These are phyloP conservation scores for Pseudomyrmex dendroicus DNA, from an alignment of 1,140 invertebrate species.

Conservation along the genomic window DNA sequence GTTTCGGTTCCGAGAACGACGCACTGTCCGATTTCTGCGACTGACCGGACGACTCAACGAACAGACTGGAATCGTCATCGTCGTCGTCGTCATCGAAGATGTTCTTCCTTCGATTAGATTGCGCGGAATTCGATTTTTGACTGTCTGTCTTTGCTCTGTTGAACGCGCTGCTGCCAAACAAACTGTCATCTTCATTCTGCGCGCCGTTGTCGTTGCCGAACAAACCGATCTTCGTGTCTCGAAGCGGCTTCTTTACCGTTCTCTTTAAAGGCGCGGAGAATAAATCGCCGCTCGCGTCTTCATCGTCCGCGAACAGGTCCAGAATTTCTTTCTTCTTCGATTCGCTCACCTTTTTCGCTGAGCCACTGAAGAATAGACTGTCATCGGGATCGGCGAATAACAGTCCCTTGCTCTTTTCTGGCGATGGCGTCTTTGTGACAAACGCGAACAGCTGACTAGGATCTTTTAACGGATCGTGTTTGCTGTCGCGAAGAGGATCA, in stretches of 20 bases:
- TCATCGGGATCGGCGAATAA: constrained; percentile 77
- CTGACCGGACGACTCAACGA: constrained; percentile 49
- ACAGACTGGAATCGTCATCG: constrained; percentile 65
- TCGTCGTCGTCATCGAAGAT: constrained; percentile 69
- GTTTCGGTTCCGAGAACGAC: constrained; percentile 30
- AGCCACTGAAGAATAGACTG: constrained; percentile 76
- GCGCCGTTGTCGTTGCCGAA: constrained; percentile 77
- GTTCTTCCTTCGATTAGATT: constrained; percentile 54
- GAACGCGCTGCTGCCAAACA: constrained; percentile 70
- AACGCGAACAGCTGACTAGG: constrained; percentile 83
- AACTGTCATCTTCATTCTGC: constrained; percentile 71
- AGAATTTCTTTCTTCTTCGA: constrained; percentile 60
- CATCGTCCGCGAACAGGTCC: constrained; percentile 79
- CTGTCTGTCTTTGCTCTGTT: constrained; percentile 48
- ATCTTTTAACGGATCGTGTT: constrained; percentile 81
- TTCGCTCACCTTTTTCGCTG: constrained; percentile 56
- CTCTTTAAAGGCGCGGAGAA: constrained; percentile 75
- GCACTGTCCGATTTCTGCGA: constrained; percentile 53
- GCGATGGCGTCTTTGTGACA: constrained; percentile 83
- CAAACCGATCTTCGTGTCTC: constrained; percentile 74
- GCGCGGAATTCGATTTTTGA: constrained; percentile 16
- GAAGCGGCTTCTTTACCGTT: constrained; percentile 73
- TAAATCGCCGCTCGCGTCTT: constrained; percentile 72
- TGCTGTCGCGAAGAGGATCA: constrained; percentile 80
- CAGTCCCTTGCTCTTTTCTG: constrained; percentile 78